A percentile compares a stretch with the other conserved stretches of the same genome.
Evolutionary conservation across 2,888 invertebrate genomes (phyloP).

Genomic region (Andrena bicolor): DNA sequence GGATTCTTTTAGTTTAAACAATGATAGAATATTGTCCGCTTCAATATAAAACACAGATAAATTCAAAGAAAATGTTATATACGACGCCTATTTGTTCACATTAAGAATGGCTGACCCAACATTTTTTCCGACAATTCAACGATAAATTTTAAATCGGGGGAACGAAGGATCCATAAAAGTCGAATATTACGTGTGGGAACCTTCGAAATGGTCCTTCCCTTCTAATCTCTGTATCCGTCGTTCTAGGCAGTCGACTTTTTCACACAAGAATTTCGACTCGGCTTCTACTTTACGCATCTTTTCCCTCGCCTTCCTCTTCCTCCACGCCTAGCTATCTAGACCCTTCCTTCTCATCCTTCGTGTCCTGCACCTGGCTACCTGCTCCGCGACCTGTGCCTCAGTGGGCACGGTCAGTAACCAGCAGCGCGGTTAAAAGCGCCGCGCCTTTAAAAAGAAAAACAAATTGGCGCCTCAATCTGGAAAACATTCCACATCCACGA

Average conservation of each 20-base stretch:
- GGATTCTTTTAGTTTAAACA: too few species aligned
- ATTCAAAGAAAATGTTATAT: not conserved
- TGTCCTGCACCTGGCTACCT: conserved; percentile 80
- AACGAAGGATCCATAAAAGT: conserved; percentile 2
- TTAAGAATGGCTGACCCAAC: not conserved
- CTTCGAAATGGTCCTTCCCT: not conserved
- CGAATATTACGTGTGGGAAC: not conserved
- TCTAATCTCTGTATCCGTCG: conserved; percentile 12
- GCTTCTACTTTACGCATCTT: conserved; percentile 55
- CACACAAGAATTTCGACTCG: conserved; percentile 60
- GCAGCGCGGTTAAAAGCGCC: conserved; percentile 58
- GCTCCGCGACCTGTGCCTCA: conserved; percentile 67
- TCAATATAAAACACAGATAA: too few species aligned
- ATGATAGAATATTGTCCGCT: too few species aligned
- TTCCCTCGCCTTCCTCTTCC: conserved; percentile 31
- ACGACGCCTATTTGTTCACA: not conserved
- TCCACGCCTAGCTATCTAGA: conserved; percentile 55
- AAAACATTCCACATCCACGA: conserved; percentile 48
- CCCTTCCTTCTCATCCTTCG: conserved; percentile 65
- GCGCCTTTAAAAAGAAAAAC: conserved; percentile 60
- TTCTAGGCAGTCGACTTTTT: conserved; percentile 41
- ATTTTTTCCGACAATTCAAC: not conserved
- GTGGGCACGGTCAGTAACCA: conserved; percentile 67
- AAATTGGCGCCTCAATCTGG: conserved; percentile 43
- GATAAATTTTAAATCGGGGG: not conserved